These are phyloP conservation scores for Cyprinodon brontotheroides DNA, from an alignment of 2,113 vertebrate genomes.

Conservation along the genomic window DNA sequence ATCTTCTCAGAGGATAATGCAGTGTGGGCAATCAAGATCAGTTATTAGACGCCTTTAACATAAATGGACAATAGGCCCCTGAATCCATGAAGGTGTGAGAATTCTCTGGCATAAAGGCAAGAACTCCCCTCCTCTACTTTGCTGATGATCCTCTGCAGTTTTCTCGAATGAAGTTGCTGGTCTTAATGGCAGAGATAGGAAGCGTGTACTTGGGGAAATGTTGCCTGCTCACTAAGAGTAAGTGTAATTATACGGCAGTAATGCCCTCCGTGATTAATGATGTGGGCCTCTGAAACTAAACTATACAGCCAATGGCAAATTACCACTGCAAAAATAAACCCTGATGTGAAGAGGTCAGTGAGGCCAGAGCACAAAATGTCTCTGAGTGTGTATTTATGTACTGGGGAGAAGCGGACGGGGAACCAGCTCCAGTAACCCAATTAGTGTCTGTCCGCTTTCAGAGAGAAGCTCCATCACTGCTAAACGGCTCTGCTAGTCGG, in stretches of 20 bases:
- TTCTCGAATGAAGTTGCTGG: constrained; percentile 16
- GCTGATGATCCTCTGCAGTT: constrained; percentile 20
- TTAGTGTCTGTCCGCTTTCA: constrained; percentile 59
- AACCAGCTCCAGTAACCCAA: constrained; percentile 72
- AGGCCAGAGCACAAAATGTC: constrained; percentile 69
- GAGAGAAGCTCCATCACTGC: constrained; percentile 29
- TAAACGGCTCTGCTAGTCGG: constrained; percentile 4
- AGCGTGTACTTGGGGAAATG: constrained; percentile 39
- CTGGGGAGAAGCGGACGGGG: constrained; percentile 49
- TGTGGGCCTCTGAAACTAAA: constrained; percentile 72
- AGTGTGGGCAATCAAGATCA: constrained; percentile 10
- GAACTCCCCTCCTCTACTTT: background rate
- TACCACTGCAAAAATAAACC: constrained; percentile 77
- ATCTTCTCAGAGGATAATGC: constrained; percentile 22
- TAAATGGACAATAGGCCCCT: background rate
- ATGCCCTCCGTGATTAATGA: constrained; percentile 76
- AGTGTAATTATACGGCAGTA: constrained; percentile 77
- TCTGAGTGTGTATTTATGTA: constrained; percentile 70
- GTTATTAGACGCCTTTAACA: background rate
- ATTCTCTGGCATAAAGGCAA: background rate
- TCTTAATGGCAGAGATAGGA: constrained; percentile 35
- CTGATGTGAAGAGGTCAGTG: constrained; percentile 73
- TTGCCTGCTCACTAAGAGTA: constrained; percentile 59
- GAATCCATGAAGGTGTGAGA: background rate
- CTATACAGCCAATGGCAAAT: constrained; percentile 73